phyloP scores from a whole-genome alignment of 2,797 vertebrate genomes.

The Rhodeus uyekii region DNA sequence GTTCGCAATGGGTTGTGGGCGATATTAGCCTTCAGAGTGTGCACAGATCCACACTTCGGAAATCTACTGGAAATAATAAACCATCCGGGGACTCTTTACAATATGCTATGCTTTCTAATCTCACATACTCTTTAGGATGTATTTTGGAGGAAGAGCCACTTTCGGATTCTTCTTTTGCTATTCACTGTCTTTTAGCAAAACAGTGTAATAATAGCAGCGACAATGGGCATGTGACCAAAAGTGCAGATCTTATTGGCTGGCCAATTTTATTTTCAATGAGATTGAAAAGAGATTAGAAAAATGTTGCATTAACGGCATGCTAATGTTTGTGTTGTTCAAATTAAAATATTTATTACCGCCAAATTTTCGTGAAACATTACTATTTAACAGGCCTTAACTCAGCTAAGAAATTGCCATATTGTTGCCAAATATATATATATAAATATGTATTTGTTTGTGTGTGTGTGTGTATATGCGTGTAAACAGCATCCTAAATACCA shows the following conservation, averaged over 20 bases:
- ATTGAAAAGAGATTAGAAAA: neutral
- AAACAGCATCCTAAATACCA: too few species aligned
- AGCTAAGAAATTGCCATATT: neutral
- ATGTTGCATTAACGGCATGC: neutral
- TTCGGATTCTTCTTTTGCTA: neutral
- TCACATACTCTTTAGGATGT: neutral
- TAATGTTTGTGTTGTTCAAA: neutral
- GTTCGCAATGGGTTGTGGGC: neutral
- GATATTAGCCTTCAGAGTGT: neutral
- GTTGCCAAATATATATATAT: too few species aligned
- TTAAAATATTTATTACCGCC: neutral
- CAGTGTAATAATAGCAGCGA: neutral
- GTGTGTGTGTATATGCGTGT: too few species aligned
- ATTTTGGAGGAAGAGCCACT: neutral
- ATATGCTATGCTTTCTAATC: neutral
- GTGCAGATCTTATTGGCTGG: too few species aligned
- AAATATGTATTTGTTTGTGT: too few species aligned
- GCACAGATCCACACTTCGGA: neutral
- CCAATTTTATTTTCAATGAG: neutral
- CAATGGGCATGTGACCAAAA: neutral
- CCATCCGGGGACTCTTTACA: neutral
- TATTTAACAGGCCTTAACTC: neutral
- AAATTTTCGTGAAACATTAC: neutral
- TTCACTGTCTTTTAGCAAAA: neutral
- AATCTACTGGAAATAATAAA: neutral